Base-by-base conservation (phyloP, 1,140 invertebrate species). In the Orchestia grillus region DNA sequence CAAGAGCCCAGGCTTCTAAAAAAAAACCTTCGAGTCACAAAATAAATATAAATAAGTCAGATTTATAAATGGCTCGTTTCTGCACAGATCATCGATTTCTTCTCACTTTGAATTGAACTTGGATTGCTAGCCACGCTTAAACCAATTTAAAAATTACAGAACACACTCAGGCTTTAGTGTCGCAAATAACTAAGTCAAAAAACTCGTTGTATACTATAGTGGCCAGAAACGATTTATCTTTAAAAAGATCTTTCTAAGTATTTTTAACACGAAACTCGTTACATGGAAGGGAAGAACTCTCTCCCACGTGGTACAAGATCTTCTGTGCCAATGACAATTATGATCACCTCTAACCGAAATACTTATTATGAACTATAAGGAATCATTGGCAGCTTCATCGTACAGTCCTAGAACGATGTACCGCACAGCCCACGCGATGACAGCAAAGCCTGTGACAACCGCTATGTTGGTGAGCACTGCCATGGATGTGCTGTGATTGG, bases 381-480 rank as follows among this genome's bases (percentile, higher is more conserved):
- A 43, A 43, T 28, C 88, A 91, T 91, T 42, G 0, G 28, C 88
- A 19, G n/a, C 88, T 47, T 94, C 92, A 94, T 94, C 92, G 44
- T 94, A 94, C 3, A 94, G 92, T 28, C 92, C 92, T 44, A 94
- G 44, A n/a, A 94, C 92, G 44, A 95, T 88, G 47, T 95, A 53
- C 28, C 87, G 43, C 41, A 95, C 95, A 57, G 53, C 43, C 95
- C 95, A 95, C 0, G 95, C 95, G 4, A 95, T 87, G 87, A 95
- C 11, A 28, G 95, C 95, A 77, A 95, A 95, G 44, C 95, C 95
- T 16, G 87, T 95, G 41, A 95, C 87, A 44, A 95, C 95, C 45
- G 87, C 62, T 28, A 95, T 41, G 53, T 95, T 95, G 23, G 95
- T 95, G 87, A 95, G 95, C 87, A 88, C 95, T 44, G 95, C 57